These are phyloP conservation scores for Blennius ocellaris DNA, from an alignment of 2,113 vertebrate genomes.

Conservation along the genomic window DNA sequence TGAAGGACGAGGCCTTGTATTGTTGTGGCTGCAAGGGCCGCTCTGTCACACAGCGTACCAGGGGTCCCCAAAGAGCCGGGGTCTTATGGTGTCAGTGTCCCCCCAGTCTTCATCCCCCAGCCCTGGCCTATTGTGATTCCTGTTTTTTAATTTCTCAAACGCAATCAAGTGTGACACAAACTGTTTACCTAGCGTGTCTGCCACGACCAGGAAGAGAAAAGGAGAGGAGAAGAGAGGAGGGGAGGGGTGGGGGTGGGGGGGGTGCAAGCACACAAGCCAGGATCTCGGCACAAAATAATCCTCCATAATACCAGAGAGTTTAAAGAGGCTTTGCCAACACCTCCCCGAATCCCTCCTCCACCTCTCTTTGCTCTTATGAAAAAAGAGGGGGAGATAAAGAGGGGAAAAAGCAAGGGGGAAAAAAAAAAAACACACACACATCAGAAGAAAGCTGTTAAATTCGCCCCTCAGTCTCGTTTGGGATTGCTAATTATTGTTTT, in stretches of 20 bases:
- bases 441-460: constrained; percentile 80
- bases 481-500: constrained; percentile 86
- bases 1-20: constrained; percentile 90
- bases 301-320: constrained; percentile 83
- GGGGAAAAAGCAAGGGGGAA: constrained; percentile 17
- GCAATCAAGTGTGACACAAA: constrained; percentile 87
- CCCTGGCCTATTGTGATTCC: constrained; percentile 80
- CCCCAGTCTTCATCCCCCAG: constrained; percentile 64
- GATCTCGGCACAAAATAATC: constrained; percentile 85
- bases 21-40: constrained; percentile 89
- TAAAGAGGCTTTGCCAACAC: constrained; percentile 85
- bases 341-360: constrained; percentile 51
- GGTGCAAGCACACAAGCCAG: constrained; percentile 69
- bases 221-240: constrained; percentile 36
- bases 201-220: constrained; percentile 78
- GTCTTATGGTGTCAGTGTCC: constrained; percentile 82
- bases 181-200: constrained; percentile 85
- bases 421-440: constrained; percentile 44
- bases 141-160: constrained; percentile 86
- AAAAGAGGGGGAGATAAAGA: constrained; percentile 65
- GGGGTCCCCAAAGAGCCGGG: constrained; percentile 88
- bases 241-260: not conserved
- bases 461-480: constrained; percentile 76
- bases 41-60: constrained; percentile 90
- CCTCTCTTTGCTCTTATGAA: constrained; percentile 73